Conservation (phyloP, 1,140 invertebrate genomes). For the Dendroctonus ponderosae region DNA sequence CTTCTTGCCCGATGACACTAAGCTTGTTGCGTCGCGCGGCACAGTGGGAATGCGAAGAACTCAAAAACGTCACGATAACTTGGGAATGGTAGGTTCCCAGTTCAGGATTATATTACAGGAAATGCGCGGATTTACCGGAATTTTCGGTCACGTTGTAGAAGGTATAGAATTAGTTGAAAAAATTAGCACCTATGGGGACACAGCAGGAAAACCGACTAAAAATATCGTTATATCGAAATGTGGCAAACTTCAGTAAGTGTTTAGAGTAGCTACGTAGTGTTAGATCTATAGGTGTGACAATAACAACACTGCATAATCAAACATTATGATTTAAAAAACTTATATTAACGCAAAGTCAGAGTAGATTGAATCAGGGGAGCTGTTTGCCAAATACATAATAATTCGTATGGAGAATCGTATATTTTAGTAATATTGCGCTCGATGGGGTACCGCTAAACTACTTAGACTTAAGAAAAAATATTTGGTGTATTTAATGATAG, state of each 20-base stretch:
- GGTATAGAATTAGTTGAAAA: slow-evolving; percentile 78
- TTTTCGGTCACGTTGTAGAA: slow-evolving; percentile 79
- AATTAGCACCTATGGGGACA: slow-evolving; percentile 73
- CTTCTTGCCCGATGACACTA: slow-evolving; percentile 80
- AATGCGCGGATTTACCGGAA: slow-evolving; percentile 78
- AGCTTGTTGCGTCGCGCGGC: slow-evolving; percentile 71
- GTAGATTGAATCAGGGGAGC: background rate
- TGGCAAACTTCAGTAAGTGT: slow-evolving; percentile 63
- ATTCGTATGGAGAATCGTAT: no score
- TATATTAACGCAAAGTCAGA: no score
- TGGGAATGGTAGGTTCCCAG: slow-evolving; percentile 80
- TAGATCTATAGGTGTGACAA: slow-evolving; percentile 27
- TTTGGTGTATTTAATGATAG: slow-evolving; percentile 32
- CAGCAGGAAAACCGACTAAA: slow-evolving; percentile 73
- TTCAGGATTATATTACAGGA: slow-evolving; percentile 79
- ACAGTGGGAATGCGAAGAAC: slow-evolving; percentile 80
- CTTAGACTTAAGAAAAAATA: slow-evolving; percentile 33
- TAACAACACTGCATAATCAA: slow-evolving; percentile 28
- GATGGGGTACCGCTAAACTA: slow-evolving; percentile 19
- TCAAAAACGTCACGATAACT: slow-evolving; percentile 75
- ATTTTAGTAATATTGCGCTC: slow-evolving; percentile 8
- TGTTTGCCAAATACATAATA: slow-evolving; percentile 4
- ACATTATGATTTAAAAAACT: slow-evolving; percentile 1
- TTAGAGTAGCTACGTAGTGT: slow-evolving; percentile 11
- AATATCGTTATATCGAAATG: slow-evolving; percentile 73